Conservation (phyloP, 2,797 vertebrate genomes). For the Notolepis coatsorum region DNA sequence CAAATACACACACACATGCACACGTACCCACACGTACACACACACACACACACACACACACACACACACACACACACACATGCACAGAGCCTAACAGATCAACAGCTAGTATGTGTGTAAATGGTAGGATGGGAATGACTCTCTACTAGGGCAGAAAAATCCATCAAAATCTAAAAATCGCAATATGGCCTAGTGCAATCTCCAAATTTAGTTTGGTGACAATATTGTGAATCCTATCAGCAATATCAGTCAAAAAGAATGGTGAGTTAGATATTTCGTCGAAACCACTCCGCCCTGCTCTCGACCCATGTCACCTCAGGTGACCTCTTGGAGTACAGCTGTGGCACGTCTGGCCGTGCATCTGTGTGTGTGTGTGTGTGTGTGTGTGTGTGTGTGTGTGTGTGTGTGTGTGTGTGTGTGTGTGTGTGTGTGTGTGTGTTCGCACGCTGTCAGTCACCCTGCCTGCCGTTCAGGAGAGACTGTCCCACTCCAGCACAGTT, state of each 20-base stretch:
- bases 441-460: neutral
- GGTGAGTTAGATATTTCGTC: too few relatives aligned
- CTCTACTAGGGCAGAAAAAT: conserved; percentile 50
- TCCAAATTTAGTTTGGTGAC: too few relatives aligned
- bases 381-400: conserved; percentile 6
- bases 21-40: neutral
- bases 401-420: conserved; percentile 12
- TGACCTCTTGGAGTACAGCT: conserved; percentile 35
- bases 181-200: too few relatives aligned
- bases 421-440: neutral
- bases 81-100: neutral
- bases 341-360: conserved; percentile 43
- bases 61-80: conserved; percentile 2
- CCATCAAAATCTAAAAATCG: conserved; percentile 43
- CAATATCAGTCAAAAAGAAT: too few relatives aligned
- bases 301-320: conserved; percentile 8
- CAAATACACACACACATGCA: conserved; percentile 1
- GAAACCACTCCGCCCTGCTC: too few relatives aligned
- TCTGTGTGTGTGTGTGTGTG: too few relatives aligned
- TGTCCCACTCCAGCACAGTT: too few relatives aligned
- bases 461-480: neutral
- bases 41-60: neutral
- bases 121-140: too few relatives aligned
- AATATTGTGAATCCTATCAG: too few relatives aligned
- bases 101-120: too few relatives aligned